Evolutionary conservation across 2,797 vertebrate species (phyloP).

Genomic region (Xiphophorus birchmanni): DNA sequence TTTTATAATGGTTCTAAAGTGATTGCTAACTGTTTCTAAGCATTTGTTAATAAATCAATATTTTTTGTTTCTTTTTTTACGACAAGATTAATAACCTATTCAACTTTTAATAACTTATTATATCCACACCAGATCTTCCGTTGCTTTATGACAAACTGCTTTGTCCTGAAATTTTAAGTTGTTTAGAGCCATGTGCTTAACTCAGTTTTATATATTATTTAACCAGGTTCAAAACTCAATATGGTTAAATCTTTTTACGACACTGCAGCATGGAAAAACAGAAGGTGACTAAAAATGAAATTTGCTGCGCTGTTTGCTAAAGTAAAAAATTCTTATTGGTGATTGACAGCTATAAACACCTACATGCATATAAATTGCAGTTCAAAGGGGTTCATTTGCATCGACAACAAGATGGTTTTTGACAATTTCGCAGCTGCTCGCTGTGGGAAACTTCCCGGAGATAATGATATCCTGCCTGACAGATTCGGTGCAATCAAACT

Average conservation of each 20-base stretch:
- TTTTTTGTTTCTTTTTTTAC: neutral
- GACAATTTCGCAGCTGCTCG: slow-evolving; percentile 81
- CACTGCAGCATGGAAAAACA: slow-evolving; percentile 51
- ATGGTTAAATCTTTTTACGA: slow-evolving; percentile 29
- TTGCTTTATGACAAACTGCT: slow-evolving; percentile 3
- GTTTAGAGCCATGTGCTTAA: slow-evolving; percentile 27
- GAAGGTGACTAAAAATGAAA: slow-evolving; percentile 56
- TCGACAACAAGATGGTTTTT: slow-evolving; percentile 77
- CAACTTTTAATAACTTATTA: neutral
- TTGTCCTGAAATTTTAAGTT: neutral
- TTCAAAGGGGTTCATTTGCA: slow-evolving; percentile 80
- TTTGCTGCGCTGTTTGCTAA: slow-evolving; percentile 56
- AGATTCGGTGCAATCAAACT: slow-evolving; percentile 76
- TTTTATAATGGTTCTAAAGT: neutral
- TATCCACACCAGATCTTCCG: neutral
- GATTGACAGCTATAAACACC: slow-evolving; percentile 79
- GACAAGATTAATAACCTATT: neutral
- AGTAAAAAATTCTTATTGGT: slow-evolving; percentile 63
- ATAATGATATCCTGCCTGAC: slow-evolving; percentile 76
- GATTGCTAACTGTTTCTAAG: neutral
- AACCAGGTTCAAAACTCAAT: slow-evolving; percentile 36
- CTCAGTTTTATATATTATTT: slow-evolving; percentile 44
- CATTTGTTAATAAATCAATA: neutral
- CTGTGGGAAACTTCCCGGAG: slow-evolving; percentile 73
- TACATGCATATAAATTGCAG: slow-evolving; percentile 68